Percentiles rank a stretch among this genome's conserved stretches.
phyloP scores from a whole-genome alignment of 1,140 invertebrate genomes.

The Hestina assimilis region DNA sequence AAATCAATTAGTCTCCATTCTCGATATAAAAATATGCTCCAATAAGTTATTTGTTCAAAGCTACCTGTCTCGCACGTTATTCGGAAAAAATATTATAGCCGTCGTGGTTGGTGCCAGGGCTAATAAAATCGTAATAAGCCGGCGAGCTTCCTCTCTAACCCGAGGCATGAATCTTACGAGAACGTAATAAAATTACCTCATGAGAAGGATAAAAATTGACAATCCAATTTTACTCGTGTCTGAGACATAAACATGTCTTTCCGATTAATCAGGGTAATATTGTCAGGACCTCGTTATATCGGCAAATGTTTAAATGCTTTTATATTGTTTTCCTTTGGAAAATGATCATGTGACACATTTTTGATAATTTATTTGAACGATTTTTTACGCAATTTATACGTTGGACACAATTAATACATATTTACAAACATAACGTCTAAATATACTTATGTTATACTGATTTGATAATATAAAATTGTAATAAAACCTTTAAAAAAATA shows the following conservation, averaged over 20 bases:
- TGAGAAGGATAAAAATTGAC: constrained; percentile 63
- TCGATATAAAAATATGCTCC: not conserved
- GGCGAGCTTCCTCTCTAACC: constrained; percentile 42
- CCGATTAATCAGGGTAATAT: constrained; percentile 14
- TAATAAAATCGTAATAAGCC: constrained; percentile 73
- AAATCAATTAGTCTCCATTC: not conserved
- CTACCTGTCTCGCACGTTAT: constrained; percentile 58
- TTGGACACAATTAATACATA: too few relatives aligned
- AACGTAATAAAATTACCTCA: constrained; percentile 69
- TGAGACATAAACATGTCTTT: constrained; percentile 14
- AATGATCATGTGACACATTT: too few relatives aligned
- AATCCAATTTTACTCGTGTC: constrained; percentile 47
- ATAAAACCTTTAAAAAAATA: too few relatives aligned
- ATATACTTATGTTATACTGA: too few relatives aligned
- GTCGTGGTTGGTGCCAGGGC: constrained; percentile 44
- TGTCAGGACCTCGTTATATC: not conserved
- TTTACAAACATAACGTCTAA: too few relatives aligned
- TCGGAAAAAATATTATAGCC: constrained; percentile 65
- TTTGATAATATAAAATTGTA: too few relatives aligned
- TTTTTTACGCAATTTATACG: too few relatives aligned
- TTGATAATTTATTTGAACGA: too few relatives aligned
- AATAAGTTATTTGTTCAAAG: constrained; percentile 48
- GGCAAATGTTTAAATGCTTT: too few relatives aligned
- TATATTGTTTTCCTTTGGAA: too few relatives aligned
- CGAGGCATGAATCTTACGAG: constrained; percentile 56